A percentile compares a stretch with the other conserved stretches of the same genome.
Conservation (phyloP, 2,888 invertebrate genomes). For the Malthinus flaveolus region DNA sequence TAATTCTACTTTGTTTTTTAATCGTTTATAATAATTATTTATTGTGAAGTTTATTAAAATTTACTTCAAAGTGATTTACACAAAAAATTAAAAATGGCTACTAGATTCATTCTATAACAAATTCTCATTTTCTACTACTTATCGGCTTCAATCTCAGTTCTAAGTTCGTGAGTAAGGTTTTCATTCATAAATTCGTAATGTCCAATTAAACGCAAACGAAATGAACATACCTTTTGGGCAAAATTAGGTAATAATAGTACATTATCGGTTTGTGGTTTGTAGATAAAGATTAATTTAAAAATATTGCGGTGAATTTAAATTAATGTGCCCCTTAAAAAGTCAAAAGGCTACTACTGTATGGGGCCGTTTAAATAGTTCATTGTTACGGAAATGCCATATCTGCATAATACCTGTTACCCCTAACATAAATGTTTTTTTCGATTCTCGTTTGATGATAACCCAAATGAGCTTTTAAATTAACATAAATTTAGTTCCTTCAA, state of each 20-base stretch:
- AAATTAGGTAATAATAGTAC: no score
- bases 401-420: conserved; percentile 3
- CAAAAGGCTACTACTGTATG: conserved; percentile 1
- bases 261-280: background rate
- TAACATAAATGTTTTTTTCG: conserved; percentile 2
- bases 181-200: no score
- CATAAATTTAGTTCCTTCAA: background rate
- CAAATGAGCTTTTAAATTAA: conserved; percentile 2
- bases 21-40: background rate
- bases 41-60: no score
- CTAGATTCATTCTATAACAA: no score
- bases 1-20: conserved; percentile 2
- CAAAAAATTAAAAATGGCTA: no score
- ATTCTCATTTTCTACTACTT: no score
- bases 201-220: no score
- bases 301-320: conserved; percentile 3
- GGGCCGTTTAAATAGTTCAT: conserved; percentile 3
- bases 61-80: no score
- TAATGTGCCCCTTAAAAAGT: conserved; percentile 2
- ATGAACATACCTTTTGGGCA: no score
- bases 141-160: no score
- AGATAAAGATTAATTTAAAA: conserved; percentile 2
- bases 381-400: conserved; percentile 9
- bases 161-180: no score
- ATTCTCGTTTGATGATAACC: background rate